Evolutionary conservation across 2,888 invertebrate genomes (phyloP), one percentile per base, ranked within the genome.

Genomic region (Dynastes maya): DNA sequence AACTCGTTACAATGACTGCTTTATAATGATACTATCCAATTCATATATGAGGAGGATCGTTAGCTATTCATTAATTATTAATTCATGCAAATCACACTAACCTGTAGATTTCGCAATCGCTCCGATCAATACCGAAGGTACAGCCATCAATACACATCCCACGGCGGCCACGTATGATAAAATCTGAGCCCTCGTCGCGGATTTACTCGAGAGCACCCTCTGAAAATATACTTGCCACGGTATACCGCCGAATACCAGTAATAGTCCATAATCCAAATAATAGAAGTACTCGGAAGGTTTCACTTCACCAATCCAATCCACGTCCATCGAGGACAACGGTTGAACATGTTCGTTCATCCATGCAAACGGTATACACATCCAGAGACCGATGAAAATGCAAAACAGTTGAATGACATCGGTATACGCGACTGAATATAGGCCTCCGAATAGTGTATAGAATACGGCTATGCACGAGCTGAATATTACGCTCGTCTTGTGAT

Each of bases 191-290:
- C 97, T 93, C 6, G 93, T 93, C 0, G 98, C 98, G 0, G 97
- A 96, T 91, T 97, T 98, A 86, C 98, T 97, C 80, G 98, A 98
- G 84, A 99, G 90, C 74, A 99, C 99, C 61, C 99, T 92, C 91
- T 99, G 99, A 90, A 99, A 99, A 88, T 99, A 99, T 45, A 98
- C 98, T 93, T 98, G 97, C 98, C 98, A 98, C 0, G 98, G 98
- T 84, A 98, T 98, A 63, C 98, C 98, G 22, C 98, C 98, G 85
- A 98, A 97, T 68, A 98, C 90, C 79, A 98, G 91, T 84, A 99
- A 90, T 83, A 98, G 89, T 11, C 96, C 97, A 84, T 96, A 94
- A 89, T 98, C 98, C 72, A 96, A 84, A 87, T 98, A 98, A 84
- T 91, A 94, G 91, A 95, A 95, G 84, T 94, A 92, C 85, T 95